Conservation (phyloP, 1,140 invertebrate genomes). For the Parapsyche elsis region DNA sequence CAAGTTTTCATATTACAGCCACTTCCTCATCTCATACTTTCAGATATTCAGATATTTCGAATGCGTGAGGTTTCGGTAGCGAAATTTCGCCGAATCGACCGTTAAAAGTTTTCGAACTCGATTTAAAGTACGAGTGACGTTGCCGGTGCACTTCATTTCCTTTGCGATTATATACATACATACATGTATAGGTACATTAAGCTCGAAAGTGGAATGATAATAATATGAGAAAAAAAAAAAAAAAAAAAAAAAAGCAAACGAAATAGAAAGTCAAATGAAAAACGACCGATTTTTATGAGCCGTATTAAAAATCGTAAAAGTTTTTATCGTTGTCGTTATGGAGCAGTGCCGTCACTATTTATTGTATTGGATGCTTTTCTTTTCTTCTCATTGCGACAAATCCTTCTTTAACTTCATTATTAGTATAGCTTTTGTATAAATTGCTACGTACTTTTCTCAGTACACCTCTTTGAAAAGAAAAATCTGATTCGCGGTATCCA, state of each 20-base stretch:
- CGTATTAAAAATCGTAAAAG: constrained; percentile 33
- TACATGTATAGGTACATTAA: no score
- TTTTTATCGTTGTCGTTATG: constrained; percentile 32
- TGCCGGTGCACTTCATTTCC: background rate
- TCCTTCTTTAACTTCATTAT: no score
- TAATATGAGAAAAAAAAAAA: background rate
- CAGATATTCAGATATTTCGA: background rate
- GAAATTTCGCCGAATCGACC: background rate
- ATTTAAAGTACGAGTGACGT: background rate
- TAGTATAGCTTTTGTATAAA: no score
- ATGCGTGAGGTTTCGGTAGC: background rate
- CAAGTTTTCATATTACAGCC: no score
- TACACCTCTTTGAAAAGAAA: no score
- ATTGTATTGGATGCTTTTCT: constrained; percentile 20
- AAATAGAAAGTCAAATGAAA: constrained; percentile 20
- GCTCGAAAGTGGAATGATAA: background rate
- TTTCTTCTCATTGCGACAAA: background rate
- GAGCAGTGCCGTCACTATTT: constrained; percentile 2
- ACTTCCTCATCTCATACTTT: no score
- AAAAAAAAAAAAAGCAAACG: background rate
- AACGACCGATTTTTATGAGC: constrained; percentile 17
- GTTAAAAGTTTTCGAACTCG: background rate
- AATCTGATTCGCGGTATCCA: no score
- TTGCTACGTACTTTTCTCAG: no score
- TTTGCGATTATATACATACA: background rate